These are phyloP conservation scores for Sialis fuliginosa DNA, from an alignment of 2,888 invertebrate species.

Conservation along the genomic window DNA sequence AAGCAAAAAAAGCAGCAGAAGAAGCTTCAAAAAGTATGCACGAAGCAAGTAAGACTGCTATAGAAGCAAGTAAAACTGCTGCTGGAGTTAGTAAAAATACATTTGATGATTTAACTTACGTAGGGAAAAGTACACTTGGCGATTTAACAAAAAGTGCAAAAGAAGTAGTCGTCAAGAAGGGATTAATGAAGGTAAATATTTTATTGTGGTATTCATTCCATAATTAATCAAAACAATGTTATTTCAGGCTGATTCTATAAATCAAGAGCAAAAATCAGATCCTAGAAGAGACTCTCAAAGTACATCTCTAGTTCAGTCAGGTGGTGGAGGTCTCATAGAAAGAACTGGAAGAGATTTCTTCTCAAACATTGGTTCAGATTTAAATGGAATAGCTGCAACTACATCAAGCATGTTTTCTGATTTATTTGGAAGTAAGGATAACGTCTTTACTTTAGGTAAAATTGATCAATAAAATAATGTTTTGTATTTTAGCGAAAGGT, in stretches of 20 bases:
- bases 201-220: neutral
- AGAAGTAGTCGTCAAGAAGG: constrained; percentile 72
- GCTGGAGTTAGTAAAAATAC: constrained; percentile 79
- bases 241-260: constrained; percentile 2
- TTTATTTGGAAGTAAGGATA: constrained; percentile 57
- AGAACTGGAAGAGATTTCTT: constrained; percentile 67
- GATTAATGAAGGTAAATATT: constrained; percentile 49
- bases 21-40: constrained; percentile 65
- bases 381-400: constrained; percentile 83
- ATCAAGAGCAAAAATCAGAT: constrained; percentile 13
- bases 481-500: constrained; percentile 2
- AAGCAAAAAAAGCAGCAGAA: constrained; percentile 76
- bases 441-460: neutral
- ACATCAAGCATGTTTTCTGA: constrained; percentile 90
- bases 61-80: constrained; percentile 76
- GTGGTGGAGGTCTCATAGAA: constrained; percentile 36
- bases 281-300: constrained; percentile 37
- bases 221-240: neutral
- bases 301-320: constrained; percentile 43
- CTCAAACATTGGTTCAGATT: constrained; percentile 78
- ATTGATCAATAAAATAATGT: neutral
- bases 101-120: constrained; percentile 72
- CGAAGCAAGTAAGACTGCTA: constrained; percentile 67
- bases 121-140: constrained; percentile 76
- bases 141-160: constrained; percentile 84